Evolutionary conservation across 2,797 vertebrate genomes (phyloP), one percentile per base, ranked within the genome.

Genomic region (Margarornis squamiger): DNA sequence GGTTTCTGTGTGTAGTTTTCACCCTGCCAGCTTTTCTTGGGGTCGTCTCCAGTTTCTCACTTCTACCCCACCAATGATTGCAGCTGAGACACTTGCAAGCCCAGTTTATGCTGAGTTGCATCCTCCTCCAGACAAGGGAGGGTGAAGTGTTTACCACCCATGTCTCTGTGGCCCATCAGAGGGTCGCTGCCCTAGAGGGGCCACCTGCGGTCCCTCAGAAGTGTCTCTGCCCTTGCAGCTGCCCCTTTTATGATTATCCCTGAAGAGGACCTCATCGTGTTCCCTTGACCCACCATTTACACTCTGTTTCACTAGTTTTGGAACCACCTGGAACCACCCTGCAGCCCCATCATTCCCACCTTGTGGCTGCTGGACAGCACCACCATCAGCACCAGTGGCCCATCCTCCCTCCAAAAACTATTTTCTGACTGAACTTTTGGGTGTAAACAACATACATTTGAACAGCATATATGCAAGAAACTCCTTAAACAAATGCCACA

Each of bases 161-260:
- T 3, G 9, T 14, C 8, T 1, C 48, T 1, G 0, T 0, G 1
- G 3, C 23, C 55, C 51, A 29, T 23, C 34, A 81, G 23, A 55
- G 13, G 7, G 4, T 51, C 32, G 17, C 29, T 54, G 22, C 13
- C 34, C 22, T 8, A 12, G 4, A 48, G 49, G 49, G 51, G 27
- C 24, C 6, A 12, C 4, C 23, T 2, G 0, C 2, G 1, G 46
- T 34, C 27, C 41, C 36, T 18, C 9, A 26, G 12, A 9, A 19
- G 4, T 52, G 15, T 16, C 26, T 24, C 34, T 39, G 19, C 7
- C 22, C 16, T 29, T 39, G 41, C 1, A 4, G 32, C 32, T 74
- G 24, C 16, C 4, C 1, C 32, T 52, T 34, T 23, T 29, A 7
- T 14, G 32, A 38, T n/a, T 49, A 24, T 0, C 8, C 21, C 55